phyloP scores from a whole-genome alignment of 1,140 invertebrate species.

The Ditylenchus dipsaci region DNA sequence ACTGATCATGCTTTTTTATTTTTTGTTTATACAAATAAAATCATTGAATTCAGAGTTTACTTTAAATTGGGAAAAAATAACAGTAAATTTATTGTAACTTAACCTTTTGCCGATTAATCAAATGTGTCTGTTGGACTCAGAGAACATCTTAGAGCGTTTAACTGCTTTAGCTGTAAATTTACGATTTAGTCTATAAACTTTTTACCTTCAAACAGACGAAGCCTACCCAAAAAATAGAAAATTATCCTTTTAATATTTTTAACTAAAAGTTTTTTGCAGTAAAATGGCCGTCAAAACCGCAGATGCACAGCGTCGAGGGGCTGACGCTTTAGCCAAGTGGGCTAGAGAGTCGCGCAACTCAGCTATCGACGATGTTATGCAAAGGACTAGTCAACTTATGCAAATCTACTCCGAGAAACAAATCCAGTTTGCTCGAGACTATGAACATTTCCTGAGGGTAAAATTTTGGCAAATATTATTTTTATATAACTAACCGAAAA shows the following conservation, averaged over 20 bases:
- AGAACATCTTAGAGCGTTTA: too few relatives aligned
- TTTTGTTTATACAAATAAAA: too few relatives aligned
- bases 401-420: constrained; percentile 41
- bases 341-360: constrained; percentile 34
- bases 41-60: too few relatives aligned
- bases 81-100: too few relatives aligned
- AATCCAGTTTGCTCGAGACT: constrained; percentile 33
- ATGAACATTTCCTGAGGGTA: constrained; percentile 43
- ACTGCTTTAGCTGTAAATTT: too few relatives aligned
- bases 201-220: too few relatives aligned
- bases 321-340: constrained; percentile 34
- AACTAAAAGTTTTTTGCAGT: constrained; percentile 16
- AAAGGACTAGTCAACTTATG: constrained; percentile 34
- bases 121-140: too few relatives aligned
- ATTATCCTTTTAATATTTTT: not conserved
- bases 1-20: too few relatives aligned
- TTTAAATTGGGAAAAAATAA: too few relatives aligned
- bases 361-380: constrained; percentile 46
- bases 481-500: not conserved
- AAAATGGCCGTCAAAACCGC: constrained; percentile 34
- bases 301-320: constrained; percentile 34
- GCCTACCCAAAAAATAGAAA: not conserved
- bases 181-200: too few relatives aligned
- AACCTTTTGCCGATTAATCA: too few relatives aligned
- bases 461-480: not conserved